These are phyloP conservation scores for Drosophila sucinea DNA, from an alignment of 1,140 invertebrate genomes.

Conservation along the genomic window DNA sequence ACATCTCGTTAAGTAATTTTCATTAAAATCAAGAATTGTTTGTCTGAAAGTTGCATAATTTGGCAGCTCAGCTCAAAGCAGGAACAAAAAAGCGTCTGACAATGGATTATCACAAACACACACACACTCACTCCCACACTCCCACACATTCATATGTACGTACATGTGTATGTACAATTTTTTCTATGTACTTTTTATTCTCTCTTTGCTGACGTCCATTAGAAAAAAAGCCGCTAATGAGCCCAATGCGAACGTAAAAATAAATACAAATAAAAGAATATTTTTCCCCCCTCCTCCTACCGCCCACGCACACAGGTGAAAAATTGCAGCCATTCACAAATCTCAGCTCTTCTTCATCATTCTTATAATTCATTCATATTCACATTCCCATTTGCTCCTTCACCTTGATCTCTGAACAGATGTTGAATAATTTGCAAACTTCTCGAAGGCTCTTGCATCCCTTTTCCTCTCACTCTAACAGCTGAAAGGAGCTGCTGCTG, in stretches of 20 bases:
- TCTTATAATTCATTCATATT: slow-evolving; percentile 45
- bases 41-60: slow-evolving; percentile 48
- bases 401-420: slow-evolving; percentile 37
- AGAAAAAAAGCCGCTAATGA: slow-evolving; percentile 69
- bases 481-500: slow-evolving; percentile 26
- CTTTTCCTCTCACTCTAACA: slow-evolving; percentile 3
- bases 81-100: slow-evolving; percentile 33
- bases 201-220: slow-evolving; percentile 50
- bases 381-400: slow-evolving; percentile 15
- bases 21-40: slow-evolving; percentile 34
- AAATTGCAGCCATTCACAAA: slow-evolving; percentile 46
- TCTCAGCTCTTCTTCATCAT: slow-evolving; percentile 7
- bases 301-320: slow-evolving; percentile 35
- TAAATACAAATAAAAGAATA: slow-evolving; percentile 36
- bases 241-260: slow-evolving; percentile 27
- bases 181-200: slow-evolving; percentile 15
- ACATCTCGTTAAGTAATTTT: slow-evolving; percentile 24
- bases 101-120: slow-evolving; percentile 25
- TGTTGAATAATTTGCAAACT: slow-evolving; percentile 7
- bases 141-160: background rate
- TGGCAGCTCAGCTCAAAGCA: slow-evolving; percentile 30
- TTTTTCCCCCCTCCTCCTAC: background rate
- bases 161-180: background rate
- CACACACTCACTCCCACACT: slow-evolving; percentile 1
- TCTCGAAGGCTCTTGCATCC: slow-evolving; percentile 16